Conservation (phyloP, 2,113 vertebrate genomes). For the Orientallactaga bullata region DNA sequence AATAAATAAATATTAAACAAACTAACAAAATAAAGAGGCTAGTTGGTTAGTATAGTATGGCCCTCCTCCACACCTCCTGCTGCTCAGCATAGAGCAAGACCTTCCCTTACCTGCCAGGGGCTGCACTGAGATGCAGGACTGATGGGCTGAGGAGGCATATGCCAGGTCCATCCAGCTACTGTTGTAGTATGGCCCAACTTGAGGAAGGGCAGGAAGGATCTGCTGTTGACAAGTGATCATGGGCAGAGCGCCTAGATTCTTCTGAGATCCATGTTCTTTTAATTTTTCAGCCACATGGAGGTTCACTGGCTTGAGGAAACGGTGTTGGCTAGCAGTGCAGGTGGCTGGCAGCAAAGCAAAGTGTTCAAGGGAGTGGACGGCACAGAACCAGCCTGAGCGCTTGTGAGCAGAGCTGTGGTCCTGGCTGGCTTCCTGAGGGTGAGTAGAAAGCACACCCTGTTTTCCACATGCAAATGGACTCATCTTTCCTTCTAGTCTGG, state of each 20-base stretch:
- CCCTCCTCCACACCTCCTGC: not conserved
- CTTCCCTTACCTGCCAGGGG: not conserved
- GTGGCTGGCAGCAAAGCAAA: not conserved
- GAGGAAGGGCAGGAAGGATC: not conserved
- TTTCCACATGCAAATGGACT: not conserved
- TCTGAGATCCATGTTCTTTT: not conserved
- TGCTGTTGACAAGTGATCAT: not conserved
- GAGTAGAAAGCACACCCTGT: not conserved
- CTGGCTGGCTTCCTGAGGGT: not conserved
- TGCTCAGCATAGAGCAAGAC: not conserved
- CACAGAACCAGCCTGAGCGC: accelerated
- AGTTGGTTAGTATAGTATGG: not conserved
- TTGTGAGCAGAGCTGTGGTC: not conserved
- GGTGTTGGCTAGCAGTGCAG: not conserved
- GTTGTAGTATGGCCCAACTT: not conserved
- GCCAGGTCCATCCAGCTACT: not conserved
- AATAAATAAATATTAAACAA: too few species aligned
- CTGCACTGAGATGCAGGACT: not conserved
- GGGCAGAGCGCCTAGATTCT: not conserved
- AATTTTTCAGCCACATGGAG: not conserved
- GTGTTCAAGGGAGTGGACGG: not conserved
- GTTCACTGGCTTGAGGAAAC: not conserved
- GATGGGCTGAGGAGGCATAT: not conserved
- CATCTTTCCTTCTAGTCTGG: too few species aligned
- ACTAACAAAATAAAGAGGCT: not conserved